These are phyloP conservation scores for Caerostris darwini DNA, from an alignment of 1,140 invertebrate genomes.

Conservation along the genomic window DNA sequence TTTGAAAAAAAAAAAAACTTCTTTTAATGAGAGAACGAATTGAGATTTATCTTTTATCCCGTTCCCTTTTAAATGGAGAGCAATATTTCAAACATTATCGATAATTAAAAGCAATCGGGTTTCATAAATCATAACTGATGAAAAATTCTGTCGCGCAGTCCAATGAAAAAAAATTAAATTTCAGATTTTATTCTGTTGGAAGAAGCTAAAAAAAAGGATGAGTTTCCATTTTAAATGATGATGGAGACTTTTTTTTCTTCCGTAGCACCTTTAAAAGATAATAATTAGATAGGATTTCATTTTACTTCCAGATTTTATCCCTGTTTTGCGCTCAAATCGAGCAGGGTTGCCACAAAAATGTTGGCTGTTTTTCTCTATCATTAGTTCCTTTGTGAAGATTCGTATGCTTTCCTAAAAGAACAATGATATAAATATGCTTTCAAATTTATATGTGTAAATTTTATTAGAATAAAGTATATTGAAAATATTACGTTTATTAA, in stretches of 20 bases:
- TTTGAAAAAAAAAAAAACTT: not conserved
- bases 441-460: too few species aligned
- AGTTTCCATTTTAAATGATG: constrained; percentile 48
- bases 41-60: not conserved
- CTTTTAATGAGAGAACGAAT: too few species aligned
- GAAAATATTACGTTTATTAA: too few species aligned
- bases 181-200: too few species aligned
- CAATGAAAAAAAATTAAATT: not conserved
- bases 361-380: too few species aligned
- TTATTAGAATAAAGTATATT: too few species aligned
- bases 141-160: constrained; percentile 46
- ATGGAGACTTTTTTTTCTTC: constrained; percentile 43
- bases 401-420: too few species aligned
- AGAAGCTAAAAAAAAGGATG: not conserved
- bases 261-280: constrained; percentile 13
- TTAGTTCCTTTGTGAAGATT: too few species aligned
- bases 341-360: not conserved
- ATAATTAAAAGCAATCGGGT: constrained; percentile 75
- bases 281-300: constrained; percentile 51
- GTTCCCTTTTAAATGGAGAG: constrained; percentile 6
- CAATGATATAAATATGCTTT: too few species aligned
- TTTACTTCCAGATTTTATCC: not conserved
- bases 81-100: constrained; percentile 73
- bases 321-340: not conserved
- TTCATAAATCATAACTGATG: constrained; percentile 56